Evolutionary conservation across 2,888 invertebrate genomes (phyloP).

Genomic region (Unio delphinus): DNA sequence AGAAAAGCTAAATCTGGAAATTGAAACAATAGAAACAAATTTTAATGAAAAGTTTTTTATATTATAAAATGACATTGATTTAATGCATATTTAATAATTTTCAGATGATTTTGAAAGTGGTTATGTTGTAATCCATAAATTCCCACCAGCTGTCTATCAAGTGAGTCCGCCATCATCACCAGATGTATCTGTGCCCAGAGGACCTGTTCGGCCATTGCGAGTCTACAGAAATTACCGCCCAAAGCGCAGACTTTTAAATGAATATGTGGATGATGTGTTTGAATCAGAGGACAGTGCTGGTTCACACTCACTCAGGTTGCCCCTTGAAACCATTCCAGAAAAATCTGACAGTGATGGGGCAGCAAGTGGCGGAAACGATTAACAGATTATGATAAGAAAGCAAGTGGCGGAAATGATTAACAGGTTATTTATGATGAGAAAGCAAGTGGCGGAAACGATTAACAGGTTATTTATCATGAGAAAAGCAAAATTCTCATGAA

Average conservation of each 20-base stretch:
- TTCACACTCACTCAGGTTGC: constrained; percentile 36
- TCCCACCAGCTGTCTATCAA: constrained; percentile 13
- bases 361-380: too few relatives aligned
- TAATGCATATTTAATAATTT: not conserved
- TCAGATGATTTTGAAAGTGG: constrained; percentile 55
- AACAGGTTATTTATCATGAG: too few relatives aligned
- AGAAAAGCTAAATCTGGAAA: too few relatives aligned
- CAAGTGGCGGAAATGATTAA: too few relatives aligned
- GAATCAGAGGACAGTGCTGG: constrained; percentile 62
- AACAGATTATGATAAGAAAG: too few relatives aligned
- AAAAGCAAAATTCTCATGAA: too few relatives aligned
- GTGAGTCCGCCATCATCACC: constrained; percentile 7
- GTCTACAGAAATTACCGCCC: constrained; percentile 40
- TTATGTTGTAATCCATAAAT: constrained; percentile 51
- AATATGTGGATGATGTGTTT: constrained; percentile 64
- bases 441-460: too few relatives aligned
- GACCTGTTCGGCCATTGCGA: not conserved
- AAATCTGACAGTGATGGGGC: constrained; percentile 22
- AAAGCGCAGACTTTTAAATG: constrained; percentile 55
- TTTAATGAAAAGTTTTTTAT: too few relatives aligned
- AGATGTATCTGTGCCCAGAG: constrained; percentile 4
- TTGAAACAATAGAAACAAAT: too few relatives aligned
- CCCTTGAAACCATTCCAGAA: constrained; percentile 46
- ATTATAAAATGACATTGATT: too few relatives aligned
- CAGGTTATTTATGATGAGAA: too few relatives aligned